Conservation (phyloP, 2,113 vertebrate genomes). For the Dipodomys ordii region DNA sequence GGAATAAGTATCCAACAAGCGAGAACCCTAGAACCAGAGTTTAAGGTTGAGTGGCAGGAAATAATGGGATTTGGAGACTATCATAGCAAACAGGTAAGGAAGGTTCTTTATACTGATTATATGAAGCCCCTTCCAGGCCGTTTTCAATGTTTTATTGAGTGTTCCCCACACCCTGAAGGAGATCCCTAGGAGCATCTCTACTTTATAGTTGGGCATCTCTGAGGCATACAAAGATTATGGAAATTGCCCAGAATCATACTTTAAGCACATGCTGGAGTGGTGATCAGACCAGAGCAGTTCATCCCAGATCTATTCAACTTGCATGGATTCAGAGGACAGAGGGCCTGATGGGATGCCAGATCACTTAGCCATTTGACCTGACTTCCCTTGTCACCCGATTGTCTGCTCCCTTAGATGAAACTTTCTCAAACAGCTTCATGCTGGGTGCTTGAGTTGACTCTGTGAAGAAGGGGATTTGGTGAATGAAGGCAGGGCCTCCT, state of each 20-base stretch:
- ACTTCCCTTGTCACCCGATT: background rate
- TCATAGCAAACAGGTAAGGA: too few species aligned
- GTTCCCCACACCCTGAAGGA: background rate
- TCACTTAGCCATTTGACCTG: background rate
- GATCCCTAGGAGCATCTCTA: background rate
- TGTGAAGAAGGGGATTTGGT: background rate
- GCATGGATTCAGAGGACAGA: background rate
- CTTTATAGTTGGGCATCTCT: background rate
- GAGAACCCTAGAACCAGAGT: background rate
- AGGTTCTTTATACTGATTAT: too few species aligned
- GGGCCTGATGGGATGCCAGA: background rate
- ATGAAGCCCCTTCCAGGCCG: too few species aligned
- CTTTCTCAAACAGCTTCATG: background rate
- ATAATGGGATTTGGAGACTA: background rate
- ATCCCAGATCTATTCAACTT: background rate
- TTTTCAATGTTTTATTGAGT: too few species aligned
- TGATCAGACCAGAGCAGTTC: background rate
- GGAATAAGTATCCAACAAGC: conserved; percentile 10
- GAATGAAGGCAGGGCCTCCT: background rate
- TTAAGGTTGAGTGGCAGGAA: background rate
- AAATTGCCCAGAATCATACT: background rate
- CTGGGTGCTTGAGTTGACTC: background rate
- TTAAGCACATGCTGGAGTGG: background rate
- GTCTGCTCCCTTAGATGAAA: background rate
- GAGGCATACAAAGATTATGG: background rate